Percentiles rank a stretch among this genome's conserved stretches.
phyloP scores from a whole-genome alignment of 1,140 invertebrate species.

The Trichomalopsis sarcophagae region DNA sequence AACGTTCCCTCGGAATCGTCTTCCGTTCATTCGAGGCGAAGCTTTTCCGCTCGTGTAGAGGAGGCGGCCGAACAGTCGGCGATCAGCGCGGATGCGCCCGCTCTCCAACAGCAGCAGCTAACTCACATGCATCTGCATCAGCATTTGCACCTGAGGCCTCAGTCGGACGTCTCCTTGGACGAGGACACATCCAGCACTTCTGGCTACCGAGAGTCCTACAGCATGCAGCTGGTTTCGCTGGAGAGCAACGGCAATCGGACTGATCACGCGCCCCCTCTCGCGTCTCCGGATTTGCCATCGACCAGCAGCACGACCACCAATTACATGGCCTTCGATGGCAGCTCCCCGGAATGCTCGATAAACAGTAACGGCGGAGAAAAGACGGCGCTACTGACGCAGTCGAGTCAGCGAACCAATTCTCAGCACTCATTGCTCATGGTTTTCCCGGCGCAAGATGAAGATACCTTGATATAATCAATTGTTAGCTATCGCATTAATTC shows the following conservation, averaged over 20 bases:
- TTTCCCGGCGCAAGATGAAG: conserved; percentile 84
- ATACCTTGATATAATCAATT: conserved; percentile 81
- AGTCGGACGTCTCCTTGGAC: conserved; percentile 81
- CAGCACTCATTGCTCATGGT: conserved; percentile 82
- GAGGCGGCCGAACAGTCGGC: conserved; percentile 55
- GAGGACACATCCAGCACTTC: conserved; percentile 89
- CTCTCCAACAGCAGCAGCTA: conserved; percentile 46
- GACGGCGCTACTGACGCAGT: conserved; percentile 74
- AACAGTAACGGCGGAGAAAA: conserved; percentile 79
- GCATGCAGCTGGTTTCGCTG: conserved; percentile 75
- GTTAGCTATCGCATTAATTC: too few species aligned
- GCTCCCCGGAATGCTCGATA: conserved; percentile 79
- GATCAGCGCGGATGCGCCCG: neutral
- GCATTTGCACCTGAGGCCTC: conserved; percentile 54
- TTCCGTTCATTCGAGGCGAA: too few species aligned
- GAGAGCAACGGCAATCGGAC: conserved; percentile 68
- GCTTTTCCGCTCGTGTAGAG: conserved; percentile 56
- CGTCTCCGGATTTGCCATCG: conserved; percentile 78
- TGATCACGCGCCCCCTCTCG: conserved; percentile 68
- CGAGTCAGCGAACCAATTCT: conserved; percentile 75
- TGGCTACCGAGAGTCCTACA: conserved; percentile 82
- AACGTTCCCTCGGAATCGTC: conserved; percentile 61
- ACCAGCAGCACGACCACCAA: conserved; percentile 73
- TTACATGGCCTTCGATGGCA: conserved; percentile 78
- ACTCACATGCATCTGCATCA: conserved; percentile 61